A percentile compares a stretch with the other conserved stretches of the same genome.
Evolutionary conservation across 2,797 vertebrate genomes (phyloP).

Genomic region (Dromococcyx pavoninus): DNA sequence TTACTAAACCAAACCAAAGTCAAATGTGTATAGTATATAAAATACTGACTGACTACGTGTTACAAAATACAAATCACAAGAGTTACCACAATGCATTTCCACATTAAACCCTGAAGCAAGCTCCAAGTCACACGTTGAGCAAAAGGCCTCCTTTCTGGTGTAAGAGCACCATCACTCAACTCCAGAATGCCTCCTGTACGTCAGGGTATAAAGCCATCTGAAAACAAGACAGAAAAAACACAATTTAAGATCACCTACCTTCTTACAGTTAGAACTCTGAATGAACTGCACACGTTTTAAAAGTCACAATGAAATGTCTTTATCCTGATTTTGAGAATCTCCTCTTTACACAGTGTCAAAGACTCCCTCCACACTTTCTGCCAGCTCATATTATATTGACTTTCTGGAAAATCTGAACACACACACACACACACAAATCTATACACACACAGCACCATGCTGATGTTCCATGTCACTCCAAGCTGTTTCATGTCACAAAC

Average conservation of each 20-base stretch:
- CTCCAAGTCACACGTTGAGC: slow-evolving; percentile 1
- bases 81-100: slow-evolving; percentile 6
- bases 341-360: neutral
- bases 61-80: slow-evolving; percentile 55
- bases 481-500: neutral
- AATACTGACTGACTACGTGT: slow-evolving; percentile 39
- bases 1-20: slow-evolving; percentile 1
- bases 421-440: too few relatives aligned
- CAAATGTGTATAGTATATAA: slow-evolving; percentile 13
- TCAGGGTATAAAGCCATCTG: slow-evolving; percentile 38
- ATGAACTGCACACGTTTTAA: neutral
- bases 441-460: neutral
- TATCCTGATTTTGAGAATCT: neutral
- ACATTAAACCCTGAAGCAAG: neutral
- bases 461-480: neutral
- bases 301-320: neutral
- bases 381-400: neutral
- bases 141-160: neutral
- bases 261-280: neutral
- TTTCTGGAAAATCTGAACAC: neutral
- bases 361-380: neutral
- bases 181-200: slow-evolving; percentile 4
- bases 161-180: neutral
- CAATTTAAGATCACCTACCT: neutral
- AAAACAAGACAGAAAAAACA: slow-evolving; percentile 15